Evolutionary conservation across 2,113 vertebrate genomes (phyloP).

Genomic region (Atractosteus spatula): DNA sequence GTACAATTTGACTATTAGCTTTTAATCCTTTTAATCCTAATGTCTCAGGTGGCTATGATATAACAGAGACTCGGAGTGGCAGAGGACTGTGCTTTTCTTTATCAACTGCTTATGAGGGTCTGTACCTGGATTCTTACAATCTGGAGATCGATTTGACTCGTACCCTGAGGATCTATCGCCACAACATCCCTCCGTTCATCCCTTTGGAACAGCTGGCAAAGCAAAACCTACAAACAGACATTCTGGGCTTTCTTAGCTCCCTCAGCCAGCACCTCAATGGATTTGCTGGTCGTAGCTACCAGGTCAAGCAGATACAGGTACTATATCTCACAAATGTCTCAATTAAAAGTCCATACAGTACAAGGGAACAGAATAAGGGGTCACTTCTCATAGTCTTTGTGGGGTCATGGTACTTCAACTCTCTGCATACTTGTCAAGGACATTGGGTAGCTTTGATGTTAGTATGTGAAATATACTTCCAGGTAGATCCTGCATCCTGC

Average conservation of each 20-base stretch:
- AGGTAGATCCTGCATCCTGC: too few relatives aligned
- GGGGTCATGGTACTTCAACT: too few relatives aligned
- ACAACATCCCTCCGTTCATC: conserved; percentile 65
- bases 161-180: conserved; percentile 50
- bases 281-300: conserved; percentile 56
- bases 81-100: conserved; percentile 57
- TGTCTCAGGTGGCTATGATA: conserved; percentile 58
- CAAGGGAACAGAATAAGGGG: too few relatives aligned
- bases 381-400: too few relatives aligned
- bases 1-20: background rate
- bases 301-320: conserved; percentile 64
- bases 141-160: conserved; percentile 57
- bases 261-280: conserved; percentile 62
- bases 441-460: too few relatives aligned
- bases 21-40: background rate
- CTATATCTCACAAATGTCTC: too few relatives aligned
- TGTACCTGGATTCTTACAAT: conserved; percentile 60
- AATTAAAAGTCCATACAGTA: too few relatives aligned
- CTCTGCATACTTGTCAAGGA: too few relatives aligned
- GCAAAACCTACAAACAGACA: conserved; percentile 45
- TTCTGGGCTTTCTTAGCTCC: conserved; percentile 47
- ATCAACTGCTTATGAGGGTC: conserved; percentile 52
- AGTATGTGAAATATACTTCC: too few relatives aligned
- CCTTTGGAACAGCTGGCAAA: conserved; percentile 47
- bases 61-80: conserved; percentile 42